Percentiles rank a stretch among this genome's conserved stretches.
Conservation (phyloP, 1,140 invertebrate species). For the Berghia stephanieae region DNA sequence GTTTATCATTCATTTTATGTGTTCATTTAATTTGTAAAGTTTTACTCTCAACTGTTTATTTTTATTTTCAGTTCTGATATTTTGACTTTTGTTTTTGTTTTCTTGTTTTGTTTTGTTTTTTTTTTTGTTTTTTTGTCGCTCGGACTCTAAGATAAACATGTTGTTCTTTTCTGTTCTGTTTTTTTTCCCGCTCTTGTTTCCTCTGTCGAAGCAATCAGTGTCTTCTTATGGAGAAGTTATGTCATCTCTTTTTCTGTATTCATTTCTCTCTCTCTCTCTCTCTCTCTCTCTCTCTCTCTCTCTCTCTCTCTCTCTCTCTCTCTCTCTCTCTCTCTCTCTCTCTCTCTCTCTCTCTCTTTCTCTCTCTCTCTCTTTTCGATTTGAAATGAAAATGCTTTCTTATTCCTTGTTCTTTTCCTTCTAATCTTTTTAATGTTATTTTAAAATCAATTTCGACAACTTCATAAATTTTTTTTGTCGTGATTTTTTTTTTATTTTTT, state of each 20-base stretch:
- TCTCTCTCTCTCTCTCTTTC: slow-evolving; percentile 18
- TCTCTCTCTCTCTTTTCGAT: too few species aligned
- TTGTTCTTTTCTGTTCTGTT: neutral
- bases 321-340: slow-evolving; percentile 14
- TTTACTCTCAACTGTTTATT: too few species aligned
- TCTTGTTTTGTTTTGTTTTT: too few species aligned
- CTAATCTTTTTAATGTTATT: neutral
- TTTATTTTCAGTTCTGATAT: too few species aligned
- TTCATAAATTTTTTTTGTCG: neutral
- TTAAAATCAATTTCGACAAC: neutral
- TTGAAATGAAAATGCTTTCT: too few species aligned
- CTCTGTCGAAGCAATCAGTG: neutral
- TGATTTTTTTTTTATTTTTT: neutral
- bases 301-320: slow-evolving; percentile 1
- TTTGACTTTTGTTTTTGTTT: too few species aligned
- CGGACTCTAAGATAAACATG: too few species aligned
- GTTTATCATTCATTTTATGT: too few species aligned
- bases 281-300: slow-evolving; percentile 14
- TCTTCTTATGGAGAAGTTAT: neutral
- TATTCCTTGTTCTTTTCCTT: too few species aligned
- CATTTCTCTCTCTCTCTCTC: neutral
- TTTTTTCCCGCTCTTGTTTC: neutral
- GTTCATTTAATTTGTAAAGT: too few species aligned
- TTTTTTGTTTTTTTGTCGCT: neutral
- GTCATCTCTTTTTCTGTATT: neutral